phyloP scores from a whole-genome alignment of 2,888 invertebrate genomes.

The Amphimallon solstitiale region DNA sequence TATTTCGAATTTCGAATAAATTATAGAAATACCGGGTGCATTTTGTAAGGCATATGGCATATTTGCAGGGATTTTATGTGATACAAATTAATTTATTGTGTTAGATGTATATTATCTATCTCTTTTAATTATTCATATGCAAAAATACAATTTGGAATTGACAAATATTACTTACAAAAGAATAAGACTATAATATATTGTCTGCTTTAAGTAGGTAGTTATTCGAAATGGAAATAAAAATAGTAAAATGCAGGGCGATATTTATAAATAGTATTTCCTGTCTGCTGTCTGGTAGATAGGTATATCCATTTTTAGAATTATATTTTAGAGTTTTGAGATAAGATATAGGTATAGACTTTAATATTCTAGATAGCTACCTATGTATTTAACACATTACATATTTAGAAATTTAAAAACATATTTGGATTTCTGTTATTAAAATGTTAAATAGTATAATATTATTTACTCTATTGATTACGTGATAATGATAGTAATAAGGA shows the following conservation, averaged over 20 bases:
- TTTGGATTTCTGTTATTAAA: background rate
- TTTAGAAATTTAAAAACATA: background rate
- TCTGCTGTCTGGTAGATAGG: too few species aligned
- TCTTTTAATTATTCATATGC: too few species aligned
- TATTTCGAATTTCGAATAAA: slow-evolving; percentile 35
- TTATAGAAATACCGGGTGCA: background rate
- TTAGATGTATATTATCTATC: too few species aligned
- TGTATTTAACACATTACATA: background rate
- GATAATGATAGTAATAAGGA: slow-evolving; percentile 18
- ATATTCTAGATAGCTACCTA: background rate
- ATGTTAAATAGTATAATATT: background rate
- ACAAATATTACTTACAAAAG: background rate
- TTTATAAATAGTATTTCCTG: too few species aligned
- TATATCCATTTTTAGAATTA: too few species aligned
- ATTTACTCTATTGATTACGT: background rate
- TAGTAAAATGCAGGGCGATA: too few species aligned
- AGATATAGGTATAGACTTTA: too few species aligned
- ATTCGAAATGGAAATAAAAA: too few species aligned
- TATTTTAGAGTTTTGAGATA: too few species aligned
- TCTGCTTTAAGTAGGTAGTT: too few species aligned
- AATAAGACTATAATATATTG: background rate
- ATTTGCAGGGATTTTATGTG: background rate
- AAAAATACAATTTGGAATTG: too few species aligned
- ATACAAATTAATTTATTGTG: too few species aligned
- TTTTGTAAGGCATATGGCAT: background rate